phyloP scores from a whole-genome alignment of 1,140 invertebrate species.

The Brachionus rubens region DNA sequence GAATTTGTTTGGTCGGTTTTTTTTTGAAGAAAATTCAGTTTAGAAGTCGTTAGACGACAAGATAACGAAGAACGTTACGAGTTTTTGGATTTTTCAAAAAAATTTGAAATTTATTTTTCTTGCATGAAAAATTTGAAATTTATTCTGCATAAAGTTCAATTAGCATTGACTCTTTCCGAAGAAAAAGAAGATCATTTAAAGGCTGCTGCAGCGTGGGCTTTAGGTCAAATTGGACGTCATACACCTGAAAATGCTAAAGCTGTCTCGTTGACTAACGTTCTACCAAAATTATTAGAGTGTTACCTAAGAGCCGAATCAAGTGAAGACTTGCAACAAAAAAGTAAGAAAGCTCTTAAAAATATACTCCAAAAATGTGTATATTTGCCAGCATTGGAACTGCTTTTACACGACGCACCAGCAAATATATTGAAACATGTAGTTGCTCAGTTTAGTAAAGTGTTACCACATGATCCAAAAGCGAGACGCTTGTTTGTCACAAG shows the following conservation, averaged over 20 bases:
- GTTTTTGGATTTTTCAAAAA: too few relatives aligned
- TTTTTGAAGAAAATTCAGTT: too few relatives aligned
- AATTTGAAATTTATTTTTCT: too few relatives aligned
- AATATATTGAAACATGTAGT: slow-evolving; percentile 75
- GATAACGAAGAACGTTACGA: too few relatives aligned
- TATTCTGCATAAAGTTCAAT: too few relatives aligned
- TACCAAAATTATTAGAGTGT: slow-evolving; percentile 63
- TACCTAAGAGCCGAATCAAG: slow-evolving; percentile 61
- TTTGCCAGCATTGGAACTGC: slow-evolving; percentile 69
- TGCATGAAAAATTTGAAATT: too few relatives aligned
- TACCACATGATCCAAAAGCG: slow-evolving; percentile 73
- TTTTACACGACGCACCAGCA: slow-evolving; percentile 70
- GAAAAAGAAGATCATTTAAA: slow-evolving; percentile 66
- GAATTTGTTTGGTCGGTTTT: too few relatives aligned
- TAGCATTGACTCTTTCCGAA: slow-evolving; percentile 67
- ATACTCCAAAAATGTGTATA: slow-evolving; percentile 71
- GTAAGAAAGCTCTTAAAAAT: slow-evolving; percentile 67
- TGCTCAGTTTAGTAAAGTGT: slow-evolving; percentile 75
- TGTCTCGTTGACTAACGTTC: slow-evolving; percentile 68
- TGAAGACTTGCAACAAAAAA: slow-evolving; percentile 68
- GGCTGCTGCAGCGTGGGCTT: slow-evolving; percentile 69
- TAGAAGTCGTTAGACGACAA: too few relatives aligned
- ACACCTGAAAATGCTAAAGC: slow-evolving; percentile 72
- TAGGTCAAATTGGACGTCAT: slow-evolving; percentile 76
- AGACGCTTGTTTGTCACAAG: slow-evolving; percentile 73